Base-by-base conservation (phyloP, 2,888 invertebrate species). In the Yponomeuta plumbellus region DNA sequence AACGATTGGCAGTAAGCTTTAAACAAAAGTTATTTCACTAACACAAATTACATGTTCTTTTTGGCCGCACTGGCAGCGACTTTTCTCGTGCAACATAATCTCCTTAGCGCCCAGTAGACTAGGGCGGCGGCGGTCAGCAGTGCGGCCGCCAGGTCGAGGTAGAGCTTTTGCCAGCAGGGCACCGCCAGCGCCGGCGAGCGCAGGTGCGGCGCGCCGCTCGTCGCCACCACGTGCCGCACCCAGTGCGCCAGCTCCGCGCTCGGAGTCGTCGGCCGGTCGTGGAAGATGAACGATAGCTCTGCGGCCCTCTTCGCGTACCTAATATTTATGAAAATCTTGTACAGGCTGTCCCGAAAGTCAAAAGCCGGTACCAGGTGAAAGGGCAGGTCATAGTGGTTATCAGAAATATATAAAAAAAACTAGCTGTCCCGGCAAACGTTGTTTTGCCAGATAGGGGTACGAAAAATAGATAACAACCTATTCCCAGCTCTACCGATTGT, bases 171-270 rank as follows among this genome's bases (percentile, higher is more conserved):
- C 71, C 83, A 85, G 68, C 79, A 77, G 20, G 80, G 79, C 11
- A 82, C 21, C 57, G 71, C 57, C 0, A 84, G 69, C 0, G 83
- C 83, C 0, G 76, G 71, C 0, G 85, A 85, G 4, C 80, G 78
- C 10, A 84, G 69, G 64, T 85, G 81, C 0, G 70, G 68, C 0
- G 85, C 84, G 0, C 86, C 85, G 0, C 70, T 61, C 1, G 85
- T 85, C 21, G 70, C 70, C 4, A 80, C 71, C 10, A 83, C 84
- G 68, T 86, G 83, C 59, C 80, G 76, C 2, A 83, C 78, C 84
- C 85, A 86, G 69, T 80, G 78, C 2, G 77, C 75, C 26, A 85
- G 44, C 64, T 79, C 80, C 0, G 72, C 70, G 1, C 75, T 77
- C 0, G 85, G 81, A 1, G 74, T 67, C 11, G 71, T 61, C 1